Conservation (phyloP, 2,888 invertebrate genomes). For the Labia minor region DNA sequence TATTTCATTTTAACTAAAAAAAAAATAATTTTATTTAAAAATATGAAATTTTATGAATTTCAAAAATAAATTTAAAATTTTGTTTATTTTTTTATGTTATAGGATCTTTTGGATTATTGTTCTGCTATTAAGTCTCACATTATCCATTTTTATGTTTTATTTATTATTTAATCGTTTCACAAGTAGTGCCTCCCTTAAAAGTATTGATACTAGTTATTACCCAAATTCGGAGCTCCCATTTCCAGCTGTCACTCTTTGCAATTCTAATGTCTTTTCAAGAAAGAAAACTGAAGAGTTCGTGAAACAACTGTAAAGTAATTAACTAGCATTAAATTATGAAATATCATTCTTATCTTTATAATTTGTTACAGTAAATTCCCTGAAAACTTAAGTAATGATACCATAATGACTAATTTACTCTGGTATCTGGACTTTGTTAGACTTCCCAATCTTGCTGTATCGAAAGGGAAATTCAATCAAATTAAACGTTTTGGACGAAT, state of each 20-base stretch:
- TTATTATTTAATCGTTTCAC: slow-evolving; percentile 22
- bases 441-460: too few relatives aligned
- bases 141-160: slow-evolving; percentile 23
- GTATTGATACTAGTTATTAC: slow-evolving; percentile 24
- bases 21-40: too few relatives aligned
- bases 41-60: too few relatives aligned
- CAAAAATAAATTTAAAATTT: too few relatives aligned
- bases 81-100: not conserved
- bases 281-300: slow-evolving; percentile 19
- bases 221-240: slow-evolving; percentile 24
- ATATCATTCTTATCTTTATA: too few relatives aligned
- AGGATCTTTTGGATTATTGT: slow-evolving; percentile 24
- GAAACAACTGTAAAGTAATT: slow-evolving; percentile 17
- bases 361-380: too few relatives aligned
- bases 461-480: too few relatives aligned
- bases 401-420: not conserved
- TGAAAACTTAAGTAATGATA: slow-evolving; percentile 1
- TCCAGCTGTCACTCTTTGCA: slow-evolving; percentile 26
- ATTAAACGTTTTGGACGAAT: too few relatives aligned
- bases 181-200: slow-evolving; percentile 22
- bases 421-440: too few relatives aligned
- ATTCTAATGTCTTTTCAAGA: slow-evolving; percentile 23
- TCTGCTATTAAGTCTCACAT: slow-evolving; percentile 21
- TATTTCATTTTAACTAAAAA: too few relatives aligned
- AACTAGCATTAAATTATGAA: too few relatives aligned